Conservation (phyloP, 2,797 vertebrate species). For the Acipenser ruthenus region DNA sequence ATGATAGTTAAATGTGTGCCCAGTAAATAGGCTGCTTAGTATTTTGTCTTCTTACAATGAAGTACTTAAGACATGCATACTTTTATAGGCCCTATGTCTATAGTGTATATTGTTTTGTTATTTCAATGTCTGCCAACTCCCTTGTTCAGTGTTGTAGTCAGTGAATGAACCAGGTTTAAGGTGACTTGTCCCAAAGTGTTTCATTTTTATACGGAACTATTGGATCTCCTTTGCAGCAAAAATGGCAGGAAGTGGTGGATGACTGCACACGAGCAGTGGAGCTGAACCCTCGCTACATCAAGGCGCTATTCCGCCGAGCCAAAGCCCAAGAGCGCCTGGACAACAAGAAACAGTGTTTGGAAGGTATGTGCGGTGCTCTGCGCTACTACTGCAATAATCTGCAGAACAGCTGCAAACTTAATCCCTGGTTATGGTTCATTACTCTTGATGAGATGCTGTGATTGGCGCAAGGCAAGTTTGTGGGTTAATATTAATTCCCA, state of each 20-base stretch:
- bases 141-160: no score
- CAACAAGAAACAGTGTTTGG: constrained; percentile 93
- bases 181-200: no score
- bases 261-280: constrained; percentile 90
- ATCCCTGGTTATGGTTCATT: background rate
- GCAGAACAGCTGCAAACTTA: background rate
- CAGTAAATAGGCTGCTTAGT: no score
- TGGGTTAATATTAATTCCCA: no score
- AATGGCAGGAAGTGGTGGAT: constrained; percentile 89
- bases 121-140: no score
- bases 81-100: no score
- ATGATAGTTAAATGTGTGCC: background rate
- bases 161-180: no score
- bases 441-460: background rate
- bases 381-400: no score
- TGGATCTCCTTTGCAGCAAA: constrained; percentile 60
- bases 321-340: constrained; percentile 92
- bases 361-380: constrained; percentile 58
- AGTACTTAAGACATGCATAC: no score
- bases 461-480: background rate
- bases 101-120: no score
- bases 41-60: no score
- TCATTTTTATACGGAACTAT: no score
- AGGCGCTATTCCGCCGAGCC: constrained; percentile 92
- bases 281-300: constrained; percentile 90